Evolutionary conservation across 2,888 invertebrate genomes (phyloP), one percentile per base, ranked within the genome.

Genomic region (Acrobasis suavella): DNA sequence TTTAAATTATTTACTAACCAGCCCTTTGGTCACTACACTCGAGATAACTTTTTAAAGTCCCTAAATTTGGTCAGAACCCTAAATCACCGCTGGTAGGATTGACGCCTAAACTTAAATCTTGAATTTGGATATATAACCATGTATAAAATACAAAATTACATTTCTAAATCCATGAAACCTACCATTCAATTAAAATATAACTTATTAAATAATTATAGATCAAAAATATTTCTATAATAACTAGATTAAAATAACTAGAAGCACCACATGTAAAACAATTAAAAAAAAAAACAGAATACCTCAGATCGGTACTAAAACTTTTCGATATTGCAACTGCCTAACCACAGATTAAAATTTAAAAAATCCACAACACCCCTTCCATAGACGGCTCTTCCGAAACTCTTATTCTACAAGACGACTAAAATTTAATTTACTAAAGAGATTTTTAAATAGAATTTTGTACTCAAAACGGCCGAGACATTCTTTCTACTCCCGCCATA

Each of bases 381-480:
- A 55, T 61, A 60, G 64, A 64, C 60, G 60, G 60, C 60, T 51
- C 51, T 60, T 52, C 22, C 46, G 46, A 49, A 49, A 59, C 14
- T 39, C 39, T 51, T 51, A 17, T 16, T 50, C 37, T 60, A 37
- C 17, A 73, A 72, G 69, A 70, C 62, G 68, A 70, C 74, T 69
- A 67, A 67, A 62, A 67, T 64, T 66, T 72, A 63, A 66, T 69
- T 65, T 72, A 69, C 72, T 69, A 70, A 71, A 72, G 71, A 67
- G 69, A 75, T 72, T 73, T 76, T 68, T 70, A 78, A 77, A 81
- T 85, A 81, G 70, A 89, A 86, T 90, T 91, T 91, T 91, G 90
- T 91, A 91, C 90, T 91, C 81, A 84, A 84, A 83, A 80, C 84
- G 84, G 80, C 85, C 86, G 74, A 85, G 83, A 80, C 78, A 62